Evolutionary conservation across 2,797 vertebrate species (phyloP).

Genomic region (Pseudocheirus occidentalis): DNA sequence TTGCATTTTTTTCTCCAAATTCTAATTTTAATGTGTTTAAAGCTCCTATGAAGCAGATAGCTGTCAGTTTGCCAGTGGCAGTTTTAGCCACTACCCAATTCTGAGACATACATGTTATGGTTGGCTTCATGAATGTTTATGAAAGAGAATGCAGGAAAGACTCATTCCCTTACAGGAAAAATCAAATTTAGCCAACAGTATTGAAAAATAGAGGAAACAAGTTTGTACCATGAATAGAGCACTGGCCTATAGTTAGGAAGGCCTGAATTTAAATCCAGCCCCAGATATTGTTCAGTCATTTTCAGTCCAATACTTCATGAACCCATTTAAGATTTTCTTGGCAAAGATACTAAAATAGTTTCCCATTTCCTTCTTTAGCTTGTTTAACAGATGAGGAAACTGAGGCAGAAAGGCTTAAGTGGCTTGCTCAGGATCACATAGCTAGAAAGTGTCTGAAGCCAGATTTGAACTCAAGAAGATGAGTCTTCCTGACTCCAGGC

Average conservation of each 20-base stretch:
- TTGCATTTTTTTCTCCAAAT: not conserved
- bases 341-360: not conserved
- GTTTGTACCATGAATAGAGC: not conserved
- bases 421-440: not conserved
- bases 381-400: not conserved
- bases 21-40: not conserved
- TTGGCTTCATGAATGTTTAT: not conserved
- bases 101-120: not conserved
- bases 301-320: not conserved
- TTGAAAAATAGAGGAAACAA: not conserved
- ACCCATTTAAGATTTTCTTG: not conserved
- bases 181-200: not conserved
- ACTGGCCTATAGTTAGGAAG: not conserved
- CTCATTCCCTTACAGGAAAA: not conserved
- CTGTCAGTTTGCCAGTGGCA: not conserved
- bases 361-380: not conserved
- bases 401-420: not conserved
- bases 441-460: not conserved
- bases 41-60: not conserved
- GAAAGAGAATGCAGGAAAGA: not conserved
- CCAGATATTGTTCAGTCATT: not conserved
- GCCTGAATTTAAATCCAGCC: not conserved
- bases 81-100: not conserved
- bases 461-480: not conserved
- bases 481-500: not conserved